Evolutionary conservation across 2,888 invertebrate genomes (phyloP).

Genomic region (Azorinus chamasolen): DNA sequence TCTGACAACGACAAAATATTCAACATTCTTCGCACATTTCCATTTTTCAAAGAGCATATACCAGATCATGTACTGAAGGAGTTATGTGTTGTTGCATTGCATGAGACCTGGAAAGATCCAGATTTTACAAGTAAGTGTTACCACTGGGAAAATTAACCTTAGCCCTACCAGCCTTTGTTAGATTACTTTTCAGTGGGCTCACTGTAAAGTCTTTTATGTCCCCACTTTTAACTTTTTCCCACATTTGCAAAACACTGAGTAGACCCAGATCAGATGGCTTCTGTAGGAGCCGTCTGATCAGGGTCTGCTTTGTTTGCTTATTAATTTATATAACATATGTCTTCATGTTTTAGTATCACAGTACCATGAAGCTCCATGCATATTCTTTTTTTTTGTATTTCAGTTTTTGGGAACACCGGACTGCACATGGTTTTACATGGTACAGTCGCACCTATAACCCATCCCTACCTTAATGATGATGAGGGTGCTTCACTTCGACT

Average conservation of each 20-base stretch:
- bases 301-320: too few species aligned
- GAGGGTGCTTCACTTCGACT: slow-evolving; percentile 63
- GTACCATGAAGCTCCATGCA: background rate
- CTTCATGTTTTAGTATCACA: too few species aligned
- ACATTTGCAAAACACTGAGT: too few species aligned
- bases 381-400: slow-evolving; percentile 41
- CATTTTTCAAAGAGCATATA: slow-evolving; percentile 76
- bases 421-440: slow-evolving; percentile 83
- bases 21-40: slow-evolving; percentile 79
- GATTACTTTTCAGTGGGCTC: too few species aligned
- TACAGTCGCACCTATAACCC: slow-evolving; percentile 75
- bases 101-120: slow-evolving; percentile 83
- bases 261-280: too few species aligned
- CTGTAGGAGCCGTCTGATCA: too few species aligned
- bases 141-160: too few species aligned
- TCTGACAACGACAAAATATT: slow-evolving; percentile 83
- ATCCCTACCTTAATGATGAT: slow-evolving; percentile 74
- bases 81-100: slow-evolving; percentile 82
- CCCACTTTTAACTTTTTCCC: too few species aligned
- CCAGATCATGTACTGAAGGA: slow-evolving; percentile 78
- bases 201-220: too few species aligned
- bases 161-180: too few species aligned
- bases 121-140: slow-evolving; percentile 79
- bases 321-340: too few species aligned
- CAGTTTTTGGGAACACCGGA: slow-evolving; percentile 85